phyloP scores from a whole-genome alignment of 2,888 invertebrate species.

The Pammene aurita region DNA sequence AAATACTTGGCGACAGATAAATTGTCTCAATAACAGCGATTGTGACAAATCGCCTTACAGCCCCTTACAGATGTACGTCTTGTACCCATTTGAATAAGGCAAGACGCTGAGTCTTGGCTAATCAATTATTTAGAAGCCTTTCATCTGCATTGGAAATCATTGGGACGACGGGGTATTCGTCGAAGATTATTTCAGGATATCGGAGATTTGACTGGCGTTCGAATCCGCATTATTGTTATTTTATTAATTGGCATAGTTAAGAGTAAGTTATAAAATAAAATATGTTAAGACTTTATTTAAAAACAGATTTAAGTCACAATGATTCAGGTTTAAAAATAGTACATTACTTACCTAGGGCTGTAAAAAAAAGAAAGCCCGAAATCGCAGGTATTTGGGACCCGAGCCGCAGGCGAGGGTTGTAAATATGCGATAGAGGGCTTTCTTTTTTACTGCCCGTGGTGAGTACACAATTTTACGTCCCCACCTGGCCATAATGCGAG shows the following conservation, averaged over 20 bases:
- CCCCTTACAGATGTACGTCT: constrained; percentile 58
- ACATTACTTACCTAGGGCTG: no score
- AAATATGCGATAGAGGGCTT: no score
- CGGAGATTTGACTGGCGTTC: neutral
- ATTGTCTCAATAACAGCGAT: constrained; percentile 23
- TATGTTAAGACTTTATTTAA: no score
- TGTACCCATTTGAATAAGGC: constrained; percentile 68
- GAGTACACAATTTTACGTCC: no score
- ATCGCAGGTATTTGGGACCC: no score
- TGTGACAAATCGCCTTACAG: constrained; percentile 44
- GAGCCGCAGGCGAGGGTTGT: no score
- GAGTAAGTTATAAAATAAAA: no score
- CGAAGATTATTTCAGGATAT: constrained; percentile 28
- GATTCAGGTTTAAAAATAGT: no score
- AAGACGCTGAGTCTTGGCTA: constrained; percentile 61
- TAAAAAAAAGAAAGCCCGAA: no score
- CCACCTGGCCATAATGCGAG: no score
- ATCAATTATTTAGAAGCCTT: constrained; percentile 71
- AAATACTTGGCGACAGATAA: constrained; percentile 17
- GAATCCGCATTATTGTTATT: constrained; percentile 1
- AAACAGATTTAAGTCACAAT: no score
- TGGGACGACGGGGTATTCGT: constrained; percentile 19
- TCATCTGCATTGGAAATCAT: constrained; percentile 56
- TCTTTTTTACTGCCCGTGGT: no score
- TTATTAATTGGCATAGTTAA: constrained; percentile 4